phyloP scores from a whole-genome alignment of 1,140 invertebrate genomes.

The Paracyclopina nana region DNA sequence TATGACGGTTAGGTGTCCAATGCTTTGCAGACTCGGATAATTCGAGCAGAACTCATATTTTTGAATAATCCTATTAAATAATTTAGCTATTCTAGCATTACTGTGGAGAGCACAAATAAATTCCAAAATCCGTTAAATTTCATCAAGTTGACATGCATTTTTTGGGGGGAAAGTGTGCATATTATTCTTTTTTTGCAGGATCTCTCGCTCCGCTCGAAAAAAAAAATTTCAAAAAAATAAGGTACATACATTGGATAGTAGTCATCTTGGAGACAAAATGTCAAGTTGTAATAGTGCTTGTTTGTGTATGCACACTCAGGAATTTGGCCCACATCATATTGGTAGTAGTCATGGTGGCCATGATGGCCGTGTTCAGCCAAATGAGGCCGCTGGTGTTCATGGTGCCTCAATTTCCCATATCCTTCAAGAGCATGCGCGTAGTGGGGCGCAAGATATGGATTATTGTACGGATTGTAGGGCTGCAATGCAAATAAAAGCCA shows the following conservation, averaged over 20 bases:
- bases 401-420: too few species aligned
- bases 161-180: too few species aligned
- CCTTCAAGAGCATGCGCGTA: too few species aligned
- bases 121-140: too few species aligned
- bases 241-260: constrained; percentile 23
- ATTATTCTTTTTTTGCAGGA: too few species aligned
- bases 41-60: not conserved
- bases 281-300: constrained; percentile 21
- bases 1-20: not conserved
- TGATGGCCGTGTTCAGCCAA: constrained; percentile 4
- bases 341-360: constrained; percentile 16
- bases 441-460: not conserved
- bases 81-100: too few species aligned
- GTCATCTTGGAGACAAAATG: constrained; percentile 22
- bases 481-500: too few species aligned
- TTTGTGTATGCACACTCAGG: constrained; percentile 22
- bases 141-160: too few species aligned
- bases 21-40: not conserved
- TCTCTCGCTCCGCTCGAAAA: too few species aligned
- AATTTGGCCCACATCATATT: constrained; percentile 16
- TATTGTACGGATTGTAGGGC: not conserved
- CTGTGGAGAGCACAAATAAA: too few species aligned
- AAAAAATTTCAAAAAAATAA: too few species aligned
- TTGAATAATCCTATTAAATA: too few species aligned
- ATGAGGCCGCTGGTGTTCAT: not conserved